Evolutionary conservation across 2,113 vertebrate genomes (phyloP).

Genomic region (Amphiprion percula): DNA sequence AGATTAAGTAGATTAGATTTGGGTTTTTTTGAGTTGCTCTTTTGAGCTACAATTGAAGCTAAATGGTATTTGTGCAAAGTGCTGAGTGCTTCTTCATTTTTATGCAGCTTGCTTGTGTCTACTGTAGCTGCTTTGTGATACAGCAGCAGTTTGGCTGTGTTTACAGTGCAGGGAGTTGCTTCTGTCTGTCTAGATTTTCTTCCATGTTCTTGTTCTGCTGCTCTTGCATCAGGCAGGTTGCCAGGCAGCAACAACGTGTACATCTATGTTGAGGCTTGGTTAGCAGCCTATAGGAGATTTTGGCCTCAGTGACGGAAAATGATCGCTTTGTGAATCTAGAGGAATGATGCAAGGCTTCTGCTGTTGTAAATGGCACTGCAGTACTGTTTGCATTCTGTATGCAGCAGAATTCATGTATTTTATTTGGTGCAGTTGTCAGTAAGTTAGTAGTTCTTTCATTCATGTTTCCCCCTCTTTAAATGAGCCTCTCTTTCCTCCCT

Average conservation of each 20-base stretch:
- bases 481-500: slow-evolving; percentile 2
- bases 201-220: slow-evolving; percentile 54
- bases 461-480: neutral
- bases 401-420: too few species aligned
- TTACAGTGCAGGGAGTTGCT: slow-evolving; percentile 47
- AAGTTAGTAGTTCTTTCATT: neutral
- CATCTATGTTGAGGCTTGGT: slow-evolving; percentile 46
- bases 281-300: slow-evolving; percentile 3
- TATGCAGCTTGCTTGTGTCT: neutral
- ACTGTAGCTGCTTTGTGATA: slow-evolving; percentile 6
- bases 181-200: slow-evolving; percentile 33
- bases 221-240: slow-evolving; percentile 71
- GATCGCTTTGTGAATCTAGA: neutral
- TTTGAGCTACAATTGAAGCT: neutral
- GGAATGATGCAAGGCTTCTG: neutral
- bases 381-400: too few species aligned
- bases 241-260: slow-evolving; percentile 57
- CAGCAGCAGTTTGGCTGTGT: slow-evolving; percentile 42
- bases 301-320: neutral
- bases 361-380: neutral
- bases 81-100: neutral
- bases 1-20: slow-evolving; percentile 1
- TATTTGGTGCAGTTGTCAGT: too few species aligned
- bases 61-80: neutral
- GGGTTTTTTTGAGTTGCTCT: slow-evolving; percentile 2